Conservation (phyloP, 2,888 invertebrate species). For the Cinara cedri region DNA sequence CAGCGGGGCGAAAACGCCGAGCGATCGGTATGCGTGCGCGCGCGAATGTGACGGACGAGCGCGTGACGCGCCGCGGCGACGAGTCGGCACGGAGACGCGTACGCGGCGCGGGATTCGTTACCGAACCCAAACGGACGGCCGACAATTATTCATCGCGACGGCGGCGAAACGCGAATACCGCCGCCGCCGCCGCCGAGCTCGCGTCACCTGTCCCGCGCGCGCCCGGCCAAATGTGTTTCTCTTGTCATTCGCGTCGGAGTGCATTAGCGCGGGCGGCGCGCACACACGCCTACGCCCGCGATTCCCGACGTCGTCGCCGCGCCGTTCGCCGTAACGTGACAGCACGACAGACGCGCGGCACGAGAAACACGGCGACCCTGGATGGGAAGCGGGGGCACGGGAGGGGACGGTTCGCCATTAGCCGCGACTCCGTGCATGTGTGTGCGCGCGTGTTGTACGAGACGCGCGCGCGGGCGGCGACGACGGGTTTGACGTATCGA, state of each 20-base stretch:
- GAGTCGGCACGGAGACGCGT: not conserved
- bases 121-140: slow-evolving; percentile 36
- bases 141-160: slow-evolving; percentile 53
- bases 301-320: not conserved
- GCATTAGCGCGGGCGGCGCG: slow-evolving; percentile 26
- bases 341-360: not conserved
- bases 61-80: not conserved
- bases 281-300: not conserved
- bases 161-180: not conserved
- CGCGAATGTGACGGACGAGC: not conserved
- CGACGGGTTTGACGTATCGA: too few species aligned
- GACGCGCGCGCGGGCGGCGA: too few species aligned
- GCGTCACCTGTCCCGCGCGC: slow-evolving; percentile 43
- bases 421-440: too few species aligned
- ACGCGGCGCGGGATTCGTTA: too few species aligned
- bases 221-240: slow-evolving; percentile 46
- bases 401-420: too few species aligned
- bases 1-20: slow-evolving; percentile 28
- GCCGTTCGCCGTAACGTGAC: not conserved
- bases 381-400: too few species aligned
- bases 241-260: slow-evolving; percentile 44
- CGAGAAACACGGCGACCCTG: not conserved
- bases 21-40: not conserved
- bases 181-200: not conserved
- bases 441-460: too few species aligned